Evolutionary conservation across 37 sponge, comb jelly and placozoan genomes (phyloP).

Genomic region (Hormiphora californensis): DNA sequence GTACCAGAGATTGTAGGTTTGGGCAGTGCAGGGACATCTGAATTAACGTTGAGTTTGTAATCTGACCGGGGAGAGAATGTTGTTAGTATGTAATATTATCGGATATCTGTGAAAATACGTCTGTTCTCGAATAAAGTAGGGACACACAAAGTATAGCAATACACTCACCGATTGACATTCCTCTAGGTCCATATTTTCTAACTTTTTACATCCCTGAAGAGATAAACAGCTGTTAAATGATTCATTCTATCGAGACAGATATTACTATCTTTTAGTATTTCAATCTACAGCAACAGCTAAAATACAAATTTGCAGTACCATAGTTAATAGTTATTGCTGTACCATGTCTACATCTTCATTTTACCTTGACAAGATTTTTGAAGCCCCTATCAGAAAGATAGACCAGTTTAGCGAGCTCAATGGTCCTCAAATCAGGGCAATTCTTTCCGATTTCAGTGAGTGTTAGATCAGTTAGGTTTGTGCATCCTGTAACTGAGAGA

Average conservation of each 20-base stretch:
- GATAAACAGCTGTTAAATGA: not conserved
- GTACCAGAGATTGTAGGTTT: conserved; percentile 73
- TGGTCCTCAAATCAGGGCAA: conserved; percentile 62
- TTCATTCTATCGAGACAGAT: not conserved
- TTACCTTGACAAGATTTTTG: conserved; percentile 53
- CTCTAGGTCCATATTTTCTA: conserved; percentile 56
- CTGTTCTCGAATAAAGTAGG: not conserved
- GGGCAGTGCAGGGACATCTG: conserved; percentile 73
- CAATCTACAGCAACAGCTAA: too few species aligned
- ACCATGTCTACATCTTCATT: too few species aligned
- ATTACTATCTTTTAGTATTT: too few species aligned
- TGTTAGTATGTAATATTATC: not conserved
- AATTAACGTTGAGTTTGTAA: conserved; percentile 72
- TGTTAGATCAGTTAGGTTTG: conserved; percentile 66
- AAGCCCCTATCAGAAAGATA: conserved; percentile 56
- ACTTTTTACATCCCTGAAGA: conserved; percentile 50
- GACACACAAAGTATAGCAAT: not conserved
- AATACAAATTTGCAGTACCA: too few species aligned
- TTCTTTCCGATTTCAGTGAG: conserved; percentile 64
- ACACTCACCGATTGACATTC: conserved; percentile 56
- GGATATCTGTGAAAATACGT: not conserved
- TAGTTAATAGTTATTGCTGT: too few species aligned
- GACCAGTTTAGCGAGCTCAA: conserved; percentile 54
- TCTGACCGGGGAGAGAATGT: conserved; percentile 57
- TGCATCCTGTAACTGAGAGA: conserved; percentile 63